These are phyloP conservation scores for Zosterops hypoxanthus DNA, from an alignment of 2,113 vertebrate genomes.

Conservation along the genomic window DNA sequence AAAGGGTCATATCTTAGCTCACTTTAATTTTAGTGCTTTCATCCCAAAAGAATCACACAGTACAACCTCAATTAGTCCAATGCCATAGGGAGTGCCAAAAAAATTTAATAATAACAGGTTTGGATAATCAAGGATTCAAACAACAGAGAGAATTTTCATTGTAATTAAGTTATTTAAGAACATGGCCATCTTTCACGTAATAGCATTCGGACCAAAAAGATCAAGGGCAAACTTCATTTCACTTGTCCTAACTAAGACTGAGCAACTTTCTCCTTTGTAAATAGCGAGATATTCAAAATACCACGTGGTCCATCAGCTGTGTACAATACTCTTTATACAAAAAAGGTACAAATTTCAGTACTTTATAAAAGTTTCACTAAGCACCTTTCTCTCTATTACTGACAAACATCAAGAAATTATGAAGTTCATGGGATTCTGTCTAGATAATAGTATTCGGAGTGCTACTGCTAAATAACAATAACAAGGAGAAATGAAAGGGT, in stretches of 20 bases:
- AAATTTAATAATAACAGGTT: not conserved
- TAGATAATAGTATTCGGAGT: not conserved
- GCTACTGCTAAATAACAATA: not conserved
- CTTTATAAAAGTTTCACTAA: not conserved
- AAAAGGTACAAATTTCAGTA: not conserved
- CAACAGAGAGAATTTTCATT: slow-evolving; percentile 4
- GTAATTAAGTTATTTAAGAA: slow-evolving; percentile 46
- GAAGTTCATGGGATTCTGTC: not conserved
- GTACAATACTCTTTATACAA: not conserved
- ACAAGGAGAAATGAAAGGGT: not conserved
- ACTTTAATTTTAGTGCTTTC: slow-evolving; percentile 44
- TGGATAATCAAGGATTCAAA: slow-evolving; percentile 52
- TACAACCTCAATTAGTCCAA: slow-evolving; percentile 34
- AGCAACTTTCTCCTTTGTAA: not conserved
- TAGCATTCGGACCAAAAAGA: not conserved
- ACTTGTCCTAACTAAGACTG: not conserved
- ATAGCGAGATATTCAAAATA: not conserved
- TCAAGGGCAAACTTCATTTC: slow-evolving; percentile 14
- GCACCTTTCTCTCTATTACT: not conserved
- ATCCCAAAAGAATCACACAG: slow-evolving; percentile 20
- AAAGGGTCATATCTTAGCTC: slow-evolving; percentile 39
- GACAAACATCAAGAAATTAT: not conserved
- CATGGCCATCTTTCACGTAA: not conserved
- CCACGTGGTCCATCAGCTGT: not conserved
- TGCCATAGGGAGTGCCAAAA: not conserved